Conservation (phyloP, 2,113 vertebrate genomes). For the Stictonetta naevosa region DNA sequence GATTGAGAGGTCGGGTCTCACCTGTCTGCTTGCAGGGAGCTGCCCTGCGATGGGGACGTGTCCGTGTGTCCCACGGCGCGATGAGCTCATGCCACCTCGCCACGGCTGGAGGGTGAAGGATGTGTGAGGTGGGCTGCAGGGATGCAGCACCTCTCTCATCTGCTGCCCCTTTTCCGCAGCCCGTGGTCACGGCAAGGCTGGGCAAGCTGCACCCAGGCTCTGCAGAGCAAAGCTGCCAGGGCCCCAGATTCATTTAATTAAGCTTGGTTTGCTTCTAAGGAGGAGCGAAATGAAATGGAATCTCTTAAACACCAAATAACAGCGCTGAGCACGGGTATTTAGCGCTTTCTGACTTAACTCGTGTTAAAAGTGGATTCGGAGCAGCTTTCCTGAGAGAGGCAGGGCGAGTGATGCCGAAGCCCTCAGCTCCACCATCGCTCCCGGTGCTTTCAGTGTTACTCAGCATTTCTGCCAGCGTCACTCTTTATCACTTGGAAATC, state of each 20-base stretch:
- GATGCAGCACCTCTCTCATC: not conserved
- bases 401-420: not conserved
- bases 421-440: fast-evolving
- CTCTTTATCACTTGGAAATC: not conserved
- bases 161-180: not conserved
- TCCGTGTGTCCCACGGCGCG: fast-evolving
- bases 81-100: not conserved
- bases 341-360: not conserved
- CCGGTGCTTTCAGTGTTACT: not conserved
- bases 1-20: not conserved
- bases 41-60: fast-evolving
- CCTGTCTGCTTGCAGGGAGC: no score
- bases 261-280: not conserved
- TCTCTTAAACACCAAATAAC: not conserved
- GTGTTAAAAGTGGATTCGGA: not conserved
- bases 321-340: not conserved
- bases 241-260: not conserved
- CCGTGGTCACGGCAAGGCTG: not conserved
- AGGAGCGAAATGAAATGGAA: not conserved
- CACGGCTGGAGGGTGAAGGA: fast-evolving
- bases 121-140: not conserved
- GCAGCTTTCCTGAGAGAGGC: not conserved
- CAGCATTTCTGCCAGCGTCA: not conserved
- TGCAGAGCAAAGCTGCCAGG: not conserved
- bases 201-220: not conserved